Evolutionary conservation across 2,797 vertebrate species (phyloP).

Genomic region (Channallabes apus): DNA sequence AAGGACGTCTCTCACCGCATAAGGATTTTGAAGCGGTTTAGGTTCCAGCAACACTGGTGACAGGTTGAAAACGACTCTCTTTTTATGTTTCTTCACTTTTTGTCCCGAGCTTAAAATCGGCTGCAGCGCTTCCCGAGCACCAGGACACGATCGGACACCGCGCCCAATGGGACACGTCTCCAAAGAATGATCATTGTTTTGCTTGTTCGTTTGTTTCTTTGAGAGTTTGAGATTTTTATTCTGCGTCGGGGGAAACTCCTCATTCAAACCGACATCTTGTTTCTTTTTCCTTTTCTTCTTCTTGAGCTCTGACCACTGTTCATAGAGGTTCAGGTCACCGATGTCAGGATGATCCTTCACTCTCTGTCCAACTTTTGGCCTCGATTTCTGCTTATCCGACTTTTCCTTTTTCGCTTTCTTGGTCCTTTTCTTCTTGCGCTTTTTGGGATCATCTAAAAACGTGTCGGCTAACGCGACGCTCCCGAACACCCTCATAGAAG

Average conservation of each 20-base stretch:
- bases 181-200: not conserved
- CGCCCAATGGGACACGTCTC: not conserved
- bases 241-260: not conserved
- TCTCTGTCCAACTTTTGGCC: constrained; percentile 17
- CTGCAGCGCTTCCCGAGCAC: not conserved
- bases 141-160: not conserved
- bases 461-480: constrained; percentile 19
- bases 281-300: constrained; percentile 54
- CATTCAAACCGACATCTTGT: not conserved
- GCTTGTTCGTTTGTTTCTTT: not conserved
- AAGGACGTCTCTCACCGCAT: not conserved
- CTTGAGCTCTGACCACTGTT: constrained; percentile 25
- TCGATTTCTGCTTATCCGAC: constrained; percentile 35
- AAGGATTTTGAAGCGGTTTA: not conserved
- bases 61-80: constrained; percentile 68
- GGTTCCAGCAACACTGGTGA: constrained; percentile 20
- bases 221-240: constrained; percentile 7
- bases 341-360: not conserved
- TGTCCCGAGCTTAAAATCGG: constrained; percentile 6
- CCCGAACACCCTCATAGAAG: not conserved
- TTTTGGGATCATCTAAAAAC: constrained; percentile 12
- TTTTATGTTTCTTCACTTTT: constrained; percentile 61
- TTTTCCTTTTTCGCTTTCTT: constrained; percentile 62
- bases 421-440: constrained; percentile 50
- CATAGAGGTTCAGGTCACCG: not conserved